Percentiles rank a stretch among this genome's conserved stretches.
Conservation (phyloP, 1,140 invertebrate genomes). For the Drosophila sproati region DNA sequence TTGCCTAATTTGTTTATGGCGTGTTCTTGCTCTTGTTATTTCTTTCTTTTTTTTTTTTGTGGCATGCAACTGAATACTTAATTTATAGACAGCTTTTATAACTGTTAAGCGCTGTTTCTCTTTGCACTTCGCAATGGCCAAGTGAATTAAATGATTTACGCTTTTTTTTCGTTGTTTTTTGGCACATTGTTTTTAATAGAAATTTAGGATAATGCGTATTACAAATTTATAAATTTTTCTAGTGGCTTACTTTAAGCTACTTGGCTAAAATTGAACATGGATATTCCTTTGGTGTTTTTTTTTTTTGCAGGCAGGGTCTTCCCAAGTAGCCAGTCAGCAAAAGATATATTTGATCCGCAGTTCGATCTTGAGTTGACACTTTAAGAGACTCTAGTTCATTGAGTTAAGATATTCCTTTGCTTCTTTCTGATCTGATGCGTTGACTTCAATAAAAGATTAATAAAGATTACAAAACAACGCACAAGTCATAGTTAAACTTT, state of each 20-base stretch:
- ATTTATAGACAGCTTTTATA: slow-evolving; percentile 37
- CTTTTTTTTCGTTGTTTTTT: neutral
- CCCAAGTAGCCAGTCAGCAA: no score
- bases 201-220: neutral
- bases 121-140: slow-evolving; percentile 13
- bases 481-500: no score
- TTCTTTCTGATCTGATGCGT: no score
- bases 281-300: no score
- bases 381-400: no score
- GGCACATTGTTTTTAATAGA: slow-evolving; percentile 11
- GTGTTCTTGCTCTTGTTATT: neutral
- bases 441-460: no score
- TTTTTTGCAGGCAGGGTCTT: no score
- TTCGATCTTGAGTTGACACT: no score
- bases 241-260: neutral
- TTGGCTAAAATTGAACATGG: neutral
- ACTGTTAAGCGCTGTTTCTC: slow-evolving; percentile 13
- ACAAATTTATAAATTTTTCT: neutral
- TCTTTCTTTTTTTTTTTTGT: slow-evolving; percentile 2
- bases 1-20: slow-evolving; percentile 55
- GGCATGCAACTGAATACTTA: slow-evolving; percentile 43
- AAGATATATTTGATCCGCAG: no score
- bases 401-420: no score
- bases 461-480: no score
- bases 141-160: slow-evolving; percentile 27